phyloP scores from a whole-genome alignment of 1,140 invertebrate genomes.

The Pectinophora gossypiella region DNA sequence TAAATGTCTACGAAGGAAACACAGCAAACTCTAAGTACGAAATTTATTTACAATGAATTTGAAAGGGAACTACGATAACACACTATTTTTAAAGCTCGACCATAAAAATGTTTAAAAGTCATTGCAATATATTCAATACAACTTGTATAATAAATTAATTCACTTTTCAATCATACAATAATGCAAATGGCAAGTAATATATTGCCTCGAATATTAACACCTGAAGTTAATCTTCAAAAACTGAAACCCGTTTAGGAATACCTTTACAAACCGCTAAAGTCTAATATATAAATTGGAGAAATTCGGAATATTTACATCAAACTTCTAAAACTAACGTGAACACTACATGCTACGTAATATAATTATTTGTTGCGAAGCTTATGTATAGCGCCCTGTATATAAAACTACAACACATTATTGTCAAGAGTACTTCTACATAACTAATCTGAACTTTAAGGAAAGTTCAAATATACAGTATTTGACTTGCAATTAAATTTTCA shows the following conservation, averaged over 20 bases:
- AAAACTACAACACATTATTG: conserved; percentile 27
- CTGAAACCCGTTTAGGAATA: too few relatives aligned
- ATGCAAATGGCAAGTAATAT: too few relatives aligned
- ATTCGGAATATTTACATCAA: background rate
- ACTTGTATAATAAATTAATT: too few relatives aligned
- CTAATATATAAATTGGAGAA: too few relatives aligned
- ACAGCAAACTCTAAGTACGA: conserved; percentile 15
- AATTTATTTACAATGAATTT: conserved; percentile 30
- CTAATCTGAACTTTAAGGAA: too few relatives aligned
- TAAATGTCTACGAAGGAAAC: background rate
- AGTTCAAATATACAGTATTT: too few relatives aligned
- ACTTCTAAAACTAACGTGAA: conserved; percentile 3
- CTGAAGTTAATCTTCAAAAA: background rate
- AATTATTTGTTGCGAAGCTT: conserved; percentile 14
- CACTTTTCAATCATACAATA: too few relatives aligned
- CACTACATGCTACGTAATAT: conserved; percentile 1
- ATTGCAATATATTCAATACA: too few relatives aligned
- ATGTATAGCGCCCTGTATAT: conserved; percentile 11
- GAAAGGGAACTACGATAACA: background rate
- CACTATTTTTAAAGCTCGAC: background rate
- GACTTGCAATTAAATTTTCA: too few relatives aligned
- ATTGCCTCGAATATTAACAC: too few relatives aligned
- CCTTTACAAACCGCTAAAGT: too few relatives aligned
- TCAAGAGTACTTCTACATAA: conserved; percentile 12
- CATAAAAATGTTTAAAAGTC: too few relatives aligned